Evolutionary conservation across 2,113 vertebrate species (phyloP), one percentile per base, ranked within the genome.

Genomic region (Bambusicola thoracicus): DNA sequence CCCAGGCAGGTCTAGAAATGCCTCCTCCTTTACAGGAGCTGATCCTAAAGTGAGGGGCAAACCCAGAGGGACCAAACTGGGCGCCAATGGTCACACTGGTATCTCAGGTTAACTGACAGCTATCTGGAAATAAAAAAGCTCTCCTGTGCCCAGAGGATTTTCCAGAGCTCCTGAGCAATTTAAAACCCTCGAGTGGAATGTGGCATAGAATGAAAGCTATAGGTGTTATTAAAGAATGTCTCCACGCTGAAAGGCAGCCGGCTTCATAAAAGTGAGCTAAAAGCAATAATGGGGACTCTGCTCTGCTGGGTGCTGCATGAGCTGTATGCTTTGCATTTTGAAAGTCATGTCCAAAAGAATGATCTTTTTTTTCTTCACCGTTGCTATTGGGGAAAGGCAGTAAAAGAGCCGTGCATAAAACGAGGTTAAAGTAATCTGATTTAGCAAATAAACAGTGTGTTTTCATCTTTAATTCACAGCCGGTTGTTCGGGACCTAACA

Each of bases 141-240:
- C 59, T 87, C 55, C 20, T 34, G 36, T 77, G 94, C 34, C 75
- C 56, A 59, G 3, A 5, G 29, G 76, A 74, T 94, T 96, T 91
- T 81, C 80, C 77, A 91, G 80, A 91, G 53, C 85, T 88, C 61
- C 32, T 56, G 51, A 67, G 83, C 80, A 90, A 81, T 93, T 88
- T 81, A 38, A 93, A 96, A 48, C 81, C 55, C 61, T 63, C 78
- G 76, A 78, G 88, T 94, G 76, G 90, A 93, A 94, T 78, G 65
- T 19, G 51, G 34, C 81, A 72, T 81, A 93, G 82, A 90, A 88
- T 75, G 76, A 95, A 90, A 92, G 77, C 80, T 67, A 29, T 81
- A 94, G 73, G 80, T 90, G 78, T 88, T 94, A 88, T 43, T 90
- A 86, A 95, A 92, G 76, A 93, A 95, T 88, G 76, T 78, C 56